Conservation (phyloP, 1,140 invertebrate species). For the Zaprionus capensis region DNA sequence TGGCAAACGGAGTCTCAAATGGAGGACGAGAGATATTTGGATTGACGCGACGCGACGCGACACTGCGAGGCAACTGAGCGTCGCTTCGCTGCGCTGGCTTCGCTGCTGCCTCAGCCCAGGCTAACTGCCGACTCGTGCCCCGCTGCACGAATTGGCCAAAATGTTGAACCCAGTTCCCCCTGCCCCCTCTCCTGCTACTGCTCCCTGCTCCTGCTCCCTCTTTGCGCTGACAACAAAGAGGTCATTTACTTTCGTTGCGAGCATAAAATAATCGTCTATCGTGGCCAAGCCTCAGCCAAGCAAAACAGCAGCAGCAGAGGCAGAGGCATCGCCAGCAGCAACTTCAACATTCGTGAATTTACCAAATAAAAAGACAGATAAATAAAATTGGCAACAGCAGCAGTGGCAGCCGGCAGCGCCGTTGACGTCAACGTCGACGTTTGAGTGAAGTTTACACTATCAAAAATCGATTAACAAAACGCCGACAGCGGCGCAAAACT, state of each 20-base stretch:
- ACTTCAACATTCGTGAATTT: constrained; percentile 51
- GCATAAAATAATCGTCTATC: constrained; percentile 78
- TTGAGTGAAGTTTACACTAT: constrained; percentile 66
- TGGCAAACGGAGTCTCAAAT: constrained; percentile 72
- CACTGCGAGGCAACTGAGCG: constrained; percentile 44
- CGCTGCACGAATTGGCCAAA: constrained; percentile 58
- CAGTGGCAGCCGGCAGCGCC: constrained; percentile 21
- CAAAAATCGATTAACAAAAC: constrained; percentile 81
- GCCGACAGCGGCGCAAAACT: constrained; percentile 61
- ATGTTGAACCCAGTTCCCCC: constrained; percentile 39
- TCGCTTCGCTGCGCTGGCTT: constrained; percentile 49
- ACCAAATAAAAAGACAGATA: constrained; percentile 63
- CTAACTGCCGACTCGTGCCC: constrained; percentile 57
- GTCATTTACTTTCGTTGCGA: constrained; percentile 81
- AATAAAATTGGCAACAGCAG: constrained; percentile 77
- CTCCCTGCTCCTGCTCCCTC: constrained; percentile 13
- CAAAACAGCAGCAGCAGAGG: constrained; percentile 46
- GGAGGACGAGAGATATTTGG: constrained; percentile 55
- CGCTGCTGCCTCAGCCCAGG: not conserved
- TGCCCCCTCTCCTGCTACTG: not conserved
- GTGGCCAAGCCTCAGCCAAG: constrained; percentile 51
- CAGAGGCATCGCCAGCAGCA: constrained; percentile 2
- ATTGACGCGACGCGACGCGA: constrained; percentile 78
- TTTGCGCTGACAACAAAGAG: constrained; percentile 64
- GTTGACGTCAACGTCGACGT: constrained; percentile 36